phyloP scores from a whole-genome alignment of 2,113 vertebrate species.

The Macrotus californicus region DNA sequence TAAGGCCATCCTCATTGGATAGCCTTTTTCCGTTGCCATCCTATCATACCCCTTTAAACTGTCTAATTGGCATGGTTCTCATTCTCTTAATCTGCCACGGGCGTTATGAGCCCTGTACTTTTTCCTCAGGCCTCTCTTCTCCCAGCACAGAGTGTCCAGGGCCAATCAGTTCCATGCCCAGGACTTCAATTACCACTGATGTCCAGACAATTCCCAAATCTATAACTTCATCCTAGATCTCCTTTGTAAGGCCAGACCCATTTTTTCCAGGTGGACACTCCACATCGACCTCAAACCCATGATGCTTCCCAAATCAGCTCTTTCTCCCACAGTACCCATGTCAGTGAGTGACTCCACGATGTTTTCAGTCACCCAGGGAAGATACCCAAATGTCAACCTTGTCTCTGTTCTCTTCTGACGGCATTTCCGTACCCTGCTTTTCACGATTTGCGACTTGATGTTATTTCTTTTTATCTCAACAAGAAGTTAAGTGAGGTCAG shows the following conservation, averaged over 20 bases:
- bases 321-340: neutral
- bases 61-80: neutral
- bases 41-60: neutral
- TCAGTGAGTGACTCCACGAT: neutral
- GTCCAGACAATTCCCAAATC: neutral
- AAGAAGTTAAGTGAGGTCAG: slow-evolving; percentile 13
- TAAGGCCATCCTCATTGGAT: neutral
- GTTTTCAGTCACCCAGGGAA: neutral
- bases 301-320: neutral
- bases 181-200: neutral
- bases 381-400: neutral
- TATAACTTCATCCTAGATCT: neutral
- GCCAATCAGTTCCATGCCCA: neutral
- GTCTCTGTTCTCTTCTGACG: neutral
- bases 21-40: neutral
- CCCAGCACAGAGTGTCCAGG: neutral
- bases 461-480: slow-evolving; percentile 8
- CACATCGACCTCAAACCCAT: neutral
- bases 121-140: neutral
- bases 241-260: neutral
- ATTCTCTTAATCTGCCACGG: neutral
- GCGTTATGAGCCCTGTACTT: neutral
- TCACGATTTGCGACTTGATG: neutral
- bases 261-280: neutral
- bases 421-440: slow-evolving; percentile 1